Evolutionary conservation across 2,888 invertebrate species (phyloP).

Genomic region (Nemotelus pantherinus): DNA sequence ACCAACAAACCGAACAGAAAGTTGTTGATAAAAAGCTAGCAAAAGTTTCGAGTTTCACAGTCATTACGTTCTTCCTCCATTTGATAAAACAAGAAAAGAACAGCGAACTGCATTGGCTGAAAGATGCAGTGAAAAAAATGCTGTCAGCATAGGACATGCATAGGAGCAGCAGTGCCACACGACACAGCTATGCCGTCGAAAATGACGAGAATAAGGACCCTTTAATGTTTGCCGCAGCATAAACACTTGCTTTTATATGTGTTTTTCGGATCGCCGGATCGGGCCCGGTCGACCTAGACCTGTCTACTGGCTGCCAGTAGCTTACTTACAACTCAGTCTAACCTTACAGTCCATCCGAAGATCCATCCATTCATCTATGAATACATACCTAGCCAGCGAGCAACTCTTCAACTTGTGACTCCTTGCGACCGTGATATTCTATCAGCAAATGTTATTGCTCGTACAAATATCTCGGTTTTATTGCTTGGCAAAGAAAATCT

Average conservation of each 20-base stretch:
- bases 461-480: constrained; percentile 44
- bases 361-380: constrained; percentile 22
- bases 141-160: constrained; percentile 31
- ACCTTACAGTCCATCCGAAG: constrained; percentile 3
- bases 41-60: constrained; percentile 18
- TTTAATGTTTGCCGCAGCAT: constrained; percentile 50
- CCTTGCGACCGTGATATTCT: not conserved
- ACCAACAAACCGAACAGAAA: not conserved
- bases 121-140: constrained; percentile 26
- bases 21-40: not conserved
- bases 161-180: constrained; percentile 26
- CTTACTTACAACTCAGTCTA: not conserved
- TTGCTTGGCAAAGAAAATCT: constrained; percentile 39
- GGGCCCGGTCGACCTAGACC: not conserved
- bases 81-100: not conserved
- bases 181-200: not conserved
- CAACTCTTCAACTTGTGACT: too few relatives aligned
- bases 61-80: constrained; percentile 22
- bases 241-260: constrained; percentile 49
- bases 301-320: too few relatives aligned
- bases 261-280: constrained; percentile 30
- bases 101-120: not conserved
- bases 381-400: not conserved
- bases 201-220: constrained; percentile 35
- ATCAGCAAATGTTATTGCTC: constrained; percentile 47